Conservation (phyloP, 2,888 invertebrate genomes). For the Malthinus seriepunctatus region DNA sequence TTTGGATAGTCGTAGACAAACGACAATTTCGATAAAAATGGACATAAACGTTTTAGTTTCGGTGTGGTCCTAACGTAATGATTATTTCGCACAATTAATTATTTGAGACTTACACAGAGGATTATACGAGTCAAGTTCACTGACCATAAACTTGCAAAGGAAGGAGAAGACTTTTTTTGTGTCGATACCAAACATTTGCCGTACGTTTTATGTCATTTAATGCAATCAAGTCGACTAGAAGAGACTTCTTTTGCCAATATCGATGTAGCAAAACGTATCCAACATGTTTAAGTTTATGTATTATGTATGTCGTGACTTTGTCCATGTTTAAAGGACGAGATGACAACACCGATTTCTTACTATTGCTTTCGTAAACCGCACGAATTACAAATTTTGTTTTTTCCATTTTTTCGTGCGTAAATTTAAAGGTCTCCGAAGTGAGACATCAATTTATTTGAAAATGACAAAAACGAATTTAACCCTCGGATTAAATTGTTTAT, state of each 20-base stretch:
- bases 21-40: conserved; percentile 10
- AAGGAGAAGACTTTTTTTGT: background rate
- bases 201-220: conserved; percentile 7
- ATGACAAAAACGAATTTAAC: no score
- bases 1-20: conserved; percentile 8
- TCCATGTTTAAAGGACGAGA: conserved; percentile 27
- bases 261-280: conserved; percentile 3
- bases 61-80: conserved; percentile 5
- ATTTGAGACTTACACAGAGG: background rate
- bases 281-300: conserved; percentile 14
- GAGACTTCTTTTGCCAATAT: conserved; percentile 3
- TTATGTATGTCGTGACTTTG: conserved; percentile 22
- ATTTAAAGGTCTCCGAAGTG: no score
- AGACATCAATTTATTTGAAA: no score
- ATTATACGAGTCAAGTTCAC: background rate
- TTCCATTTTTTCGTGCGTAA: no score
- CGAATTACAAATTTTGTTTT: conserved; percentile 16
- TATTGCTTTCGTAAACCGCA: conserved; percentile 8
- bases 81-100: conserved; percentile 10
- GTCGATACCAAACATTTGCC: background rate
- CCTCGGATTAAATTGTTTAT: no score
- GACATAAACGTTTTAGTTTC: conserved; percentile 7
- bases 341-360: conserved; percentile 20
- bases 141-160: background rate
- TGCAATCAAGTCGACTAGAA: conserved; percentile 10